Evolutionary conservation across 2,888 invertebrate genomes (phyloP).

Genomic region (Napeogenes inachia): DNA sequence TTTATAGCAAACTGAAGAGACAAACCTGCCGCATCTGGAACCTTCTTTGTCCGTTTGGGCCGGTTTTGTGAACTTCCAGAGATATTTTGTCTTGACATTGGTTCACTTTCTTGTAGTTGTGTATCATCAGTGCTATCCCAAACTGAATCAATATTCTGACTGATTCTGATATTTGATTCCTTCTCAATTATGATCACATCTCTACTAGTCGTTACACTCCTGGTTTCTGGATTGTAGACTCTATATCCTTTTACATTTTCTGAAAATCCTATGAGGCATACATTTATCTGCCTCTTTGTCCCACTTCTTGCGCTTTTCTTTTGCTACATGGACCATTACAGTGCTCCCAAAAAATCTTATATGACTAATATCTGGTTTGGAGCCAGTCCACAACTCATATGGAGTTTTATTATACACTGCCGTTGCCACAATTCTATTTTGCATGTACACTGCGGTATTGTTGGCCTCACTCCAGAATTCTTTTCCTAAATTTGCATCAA

Average conservation of each 20-base stretch:
- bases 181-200: conserved; percentile 11
- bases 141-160: too few species aligned
- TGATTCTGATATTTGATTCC: not conserved
- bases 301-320: conserved; percentile 24
- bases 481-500: conserved; percentile 19
- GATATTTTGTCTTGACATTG: too few species aligned
- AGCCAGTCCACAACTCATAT: conserved; percentile 2
- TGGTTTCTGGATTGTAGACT: not conserved
- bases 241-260: conserved; percentile 13
- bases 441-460: conserved; percentile 25
- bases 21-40: too few species aligned
- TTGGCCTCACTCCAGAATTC: conserved; percentile 27
- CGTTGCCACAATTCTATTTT: conserved; percentile 18
- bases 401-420: not conserved
- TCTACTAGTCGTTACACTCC: conserved; percentile 1
- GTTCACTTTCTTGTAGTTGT: too few species aligned
- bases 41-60: too few species aligned
- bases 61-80: too few species aligned
- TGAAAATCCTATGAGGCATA: conserved; percentile 8
- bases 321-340: conserved; percentile 26
- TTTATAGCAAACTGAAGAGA: too few species aligned
- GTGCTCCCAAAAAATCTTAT: conserved; percentile 25
- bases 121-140: too few species aligned
- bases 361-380: conserved; percentile 22
- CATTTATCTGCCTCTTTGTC: conserved; percentile 9